Evolutionary conservation across 2,888 invertebrate genomes (phyloP), one percentile per base, ranked within the genome.

Genomic region (Kuschelorhynchus macadamiae): DNA sequence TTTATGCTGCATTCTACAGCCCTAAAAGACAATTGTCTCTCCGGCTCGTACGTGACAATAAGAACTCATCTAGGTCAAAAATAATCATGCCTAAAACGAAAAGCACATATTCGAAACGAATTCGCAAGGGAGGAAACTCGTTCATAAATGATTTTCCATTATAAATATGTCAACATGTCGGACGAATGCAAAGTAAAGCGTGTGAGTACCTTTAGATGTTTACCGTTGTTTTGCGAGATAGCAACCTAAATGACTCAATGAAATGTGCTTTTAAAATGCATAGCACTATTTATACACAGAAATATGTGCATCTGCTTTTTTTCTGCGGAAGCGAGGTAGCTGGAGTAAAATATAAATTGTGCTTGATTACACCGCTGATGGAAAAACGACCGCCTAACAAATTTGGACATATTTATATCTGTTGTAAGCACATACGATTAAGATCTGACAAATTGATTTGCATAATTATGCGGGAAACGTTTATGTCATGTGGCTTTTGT

Each of bases 161-260:
- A 70, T 65, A 66, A 67, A 63, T 59, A 73, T 72, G 74, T 74
- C 74, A 73, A 72, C 72, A 74, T 61, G 69, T 64, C 69, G n/a
- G 63, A 56, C 57, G 57, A 59, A 68, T 57, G 50, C 59, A 59
- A 68, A 60, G 64, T 50, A 56, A 64, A 68, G 64, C 59, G 63
- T 46, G 44, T 55, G 61, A 67, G 67, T 56, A 57, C 36, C 63
- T 69, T 64, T 59, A 69, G 69, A 69, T 69, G 64, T 55, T 32
- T 53, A 64, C 64, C 11, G 69, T 69, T 69, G 69, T 69, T 64
- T 64, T 55, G 60, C 63, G 59, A 69, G 69, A 69, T 69, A 69
- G 69, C 64, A 53, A 60, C 63, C 44, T 33, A 69, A 69, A 69
- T 64, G 49, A 60, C 69, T 64, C 60, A 69, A 64, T 69, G 59